These are phyloP conservation scores for Garra rufa DNA, from an alignment of 2,113 vertebrate species.

Conservation along the genomic window DNA sequence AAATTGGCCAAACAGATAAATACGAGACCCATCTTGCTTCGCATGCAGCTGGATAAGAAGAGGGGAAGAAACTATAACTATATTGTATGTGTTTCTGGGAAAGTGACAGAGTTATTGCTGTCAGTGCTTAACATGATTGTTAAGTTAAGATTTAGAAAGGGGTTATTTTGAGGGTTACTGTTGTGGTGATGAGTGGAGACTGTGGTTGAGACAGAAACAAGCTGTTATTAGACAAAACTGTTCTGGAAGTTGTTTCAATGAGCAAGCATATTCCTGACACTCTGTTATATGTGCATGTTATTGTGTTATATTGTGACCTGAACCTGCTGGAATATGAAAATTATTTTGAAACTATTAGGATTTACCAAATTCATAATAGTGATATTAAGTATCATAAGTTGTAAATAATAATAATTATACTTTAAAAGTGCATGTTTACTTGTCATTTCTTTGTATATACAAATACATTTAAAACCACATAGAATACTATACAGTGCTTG, in stretches of 20 bases:
- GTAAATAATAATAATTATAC: too few relatives aligned
- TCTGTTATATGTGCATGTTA: background rate
- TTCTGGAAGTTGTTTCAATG: background rate
- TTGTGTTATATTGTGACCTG: background rate
- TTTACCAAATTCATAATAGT: background rate
- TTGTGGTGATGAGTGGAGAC: conserved; percentile 9
- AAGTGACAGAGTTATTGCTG: background rate
- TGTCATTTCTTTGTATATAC: too few relatives aligned
- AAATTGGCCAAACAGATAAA: background rate
- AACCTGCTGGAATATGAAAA: background rate
- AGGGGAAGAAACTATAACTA: background rate
- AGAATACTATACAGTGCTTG: too few relatives aligned
- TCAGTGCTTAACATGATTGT: background rate
- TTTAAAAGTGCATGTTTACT: too few relatives aligned
- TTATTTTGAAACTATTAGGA: background rate
- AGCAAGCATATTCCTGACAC: background rate
- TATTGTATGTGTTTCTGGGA: background rate
- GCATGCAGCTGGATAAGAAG: background rate
- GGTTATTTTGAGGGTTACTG: conserved; percentile 4
- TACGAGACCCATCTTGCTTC: background rate
- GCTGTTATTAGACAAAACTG: background rate
- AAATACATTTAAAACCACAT: too few relatives aligned
- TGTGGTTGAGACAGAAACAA: conserved; percentile 7
- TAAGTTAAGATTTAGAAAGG: background rate
- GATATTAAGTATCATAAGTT: too few relatives aligned